phyloP scores from a whole-genome alignment of 2,888 invertebrate species.

The Sesamia inferens region DNA sequence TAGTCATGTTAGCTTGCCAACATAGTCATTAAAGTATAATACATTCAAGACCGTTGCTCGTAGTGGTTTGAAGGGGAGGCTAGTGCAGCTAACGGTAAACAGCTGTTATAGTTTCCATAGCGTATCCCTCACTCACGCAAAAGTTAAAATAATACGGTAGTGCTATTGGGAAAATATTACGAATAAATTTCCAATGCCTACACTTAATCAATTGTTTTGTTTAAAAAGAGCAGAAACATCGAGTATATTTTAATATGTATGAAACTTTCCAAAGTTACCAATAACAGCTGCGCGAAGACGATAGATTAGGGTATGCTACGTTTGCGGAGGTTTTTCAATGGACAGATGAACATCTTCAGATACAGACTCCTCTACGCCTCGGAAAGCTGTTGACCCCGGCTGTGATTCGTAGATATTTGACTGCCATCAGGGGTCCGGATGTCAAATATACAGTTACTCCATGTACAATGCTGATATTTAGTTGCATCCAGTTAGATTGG shows the following conservation, averaged over 20 bases:
- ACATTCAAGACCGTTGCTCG: constrained; percentile 31
- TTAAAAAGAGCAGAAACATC: not conserved
- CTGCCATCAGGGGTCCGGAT: not conserved
- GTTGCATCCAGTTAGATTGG: too few species aligned
- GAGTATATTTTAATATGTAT: not conserved
- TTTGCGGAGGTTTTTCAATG: not conserved
- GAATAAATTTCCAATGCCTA: not conserved
- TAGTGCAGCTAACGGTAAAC: constrained; percentile 20
- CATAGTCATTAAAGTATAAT: constrained; percentile 19
- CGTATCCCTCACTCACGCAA: not conserved
- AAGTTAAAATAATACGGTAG: not conserved
- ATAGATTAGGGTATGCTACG: not conserved
- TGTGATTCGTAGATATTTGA: not conserved
- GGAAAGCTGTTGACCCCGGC: not conserved
- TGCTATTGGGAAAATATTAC: not conserved
- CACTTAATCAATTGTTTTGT: not conserved
- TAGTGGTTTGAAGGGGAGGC: constrained; percentile 9
- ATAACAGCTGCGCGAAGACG: not conserved
- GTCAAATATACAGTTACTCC: not conserved
- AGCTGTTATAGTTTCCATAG: constrained; percentile 28
- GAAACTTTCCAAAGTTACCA: not conserved
- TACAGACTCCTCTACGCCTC: not conserved
- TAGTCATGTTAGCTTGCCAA: constrained; percentile 9
- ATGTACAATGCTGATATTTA: not conserved
- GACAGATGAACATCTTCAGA: not conserved